Percentiles rank a stretch among this genome's conserved stretches.
phyloP scores from a whole-genome alignment of 35 echinoderm and acorn worm genomes.

The Anneissia japonica region DNA sequence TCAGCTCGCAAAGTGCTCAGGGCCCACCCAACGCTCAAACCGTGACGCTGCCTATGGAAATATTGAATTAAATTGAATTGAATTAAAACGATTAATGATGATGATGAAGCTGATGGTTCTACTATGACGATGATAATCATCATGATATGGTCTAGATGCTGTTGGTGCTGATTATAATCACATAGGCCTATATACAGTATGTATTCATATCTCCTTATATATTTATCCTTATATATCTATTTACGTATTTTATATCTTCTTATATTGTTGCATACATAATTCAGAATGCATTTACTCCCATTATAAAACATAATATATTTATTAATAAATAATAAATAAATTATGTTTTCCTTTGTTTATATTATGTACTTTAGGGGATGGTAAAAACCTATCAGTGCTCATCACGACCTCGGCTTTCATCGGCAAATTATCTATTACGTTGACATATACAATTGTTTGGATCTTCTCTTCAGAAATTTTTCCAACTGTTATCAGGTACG shows the following conservation, averaged over 20 bases:
- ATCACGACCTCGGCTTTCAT: slow-evolving; percentile 83
- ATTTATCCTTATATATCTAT: not conserved
- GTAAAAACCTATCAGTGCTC: slow-evolving; percentile 62
- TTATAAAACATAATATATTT: not conserved
- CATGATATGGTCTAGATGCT: too few species aligned
- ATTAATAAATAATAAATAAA: not conserved
- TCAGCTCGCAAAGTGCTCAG: too few species aligned
- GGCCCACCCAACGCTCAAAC: too few species aligned
- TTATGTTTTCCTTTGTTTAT: not conserved
- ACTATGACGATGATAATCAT: too few species aligned
- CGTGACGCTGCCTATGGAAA: too few species aligned
- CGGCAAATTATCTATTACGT: slow-evolving; percentile 90
- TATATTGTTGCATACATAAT: not conserved
- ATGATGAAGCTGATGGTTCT: too few species aligned
- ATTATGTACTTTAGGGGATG: slow-evolving; percentile 34
- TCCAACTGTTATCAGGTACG: slow-evolving; percentile 81
- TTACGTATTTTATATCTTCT: too few species aligned
- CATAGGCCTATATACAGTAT: not conserved
- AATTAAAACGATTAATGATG: too few species aligned
- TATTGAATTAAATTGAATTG: too few species aligned
- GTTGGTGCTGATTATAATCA: too few species aligned
- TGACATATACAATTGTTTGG: slow-evolving; percentile 83
- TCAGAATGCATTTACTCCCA: not conserved
- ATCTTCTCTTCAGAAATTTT: slow-evolving; percentile 85
- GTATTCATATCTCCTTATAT: not conserved